Base-by-base conservation (phyloP, 2,888 invertebrate genomes). In the Resseliella maxima region DNA sequence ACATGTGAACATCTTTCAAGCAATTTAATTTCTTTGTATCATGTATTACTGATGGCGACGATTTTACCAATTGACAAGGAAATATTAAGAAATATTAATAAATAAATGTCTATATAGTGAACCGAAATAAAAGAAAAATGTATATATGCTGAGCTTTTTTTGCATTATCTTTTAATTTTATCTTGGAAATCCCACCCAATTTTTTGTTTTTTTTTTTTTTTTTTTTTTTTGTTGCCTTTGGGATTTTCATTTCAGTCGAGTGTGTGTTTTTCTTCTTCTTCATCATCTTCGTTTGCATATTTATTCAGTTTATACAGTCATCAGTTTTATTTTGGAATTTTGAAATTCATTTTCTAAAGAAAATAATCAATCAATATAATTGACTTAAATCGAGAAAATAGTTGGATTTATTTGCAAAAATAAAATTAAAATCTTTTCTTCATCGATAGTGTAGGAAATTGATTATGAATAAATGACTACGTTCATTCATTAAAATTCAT, bases 61-160 rank as follows among this genome's bases (percentile, higher is more conserved):
- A 72, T 72, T 72, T 72, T 27, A 35, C 72, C 72, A 72, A 59
- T 72, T 72, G 15, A 72, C 72, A 72, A 72, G 72, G 72, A 72
- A 72, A 72, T 72, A 31, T 72, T 72, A 72, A 72, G 31, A 72
- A 72, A 31, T 72, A 31, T 72, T 5, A 50, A 41, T n/a, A n/a
- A 59, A 72, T 72, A 35, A 72, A 72, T 72, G 15, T 72, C 24
- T 59, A 59, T 24, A 24, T 5, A 59, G 24, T 24, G 24, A 59
- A 50, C n/a, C n/a, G n/a, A n/a, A n/a, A n/a, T n/a, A n/a, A n/a
- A n/a, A n/a, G n/a, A n/a, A n/a, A n/a, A n/a, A n/a, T n/a, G n/a
- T n/a, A n/a, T n/a, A n/a, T n/a, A 50, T 50, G 21, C 15, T 50
- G 2, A 50, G 50, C 50, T 50, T 50, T 50, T 18, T 50, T 50